Evolutionary conservation across 2,113 vertebrate genomes (phyloP), one percentile per base, ranked within the genome.

Genomic region (Excalfactoria chinensis): DNA sequence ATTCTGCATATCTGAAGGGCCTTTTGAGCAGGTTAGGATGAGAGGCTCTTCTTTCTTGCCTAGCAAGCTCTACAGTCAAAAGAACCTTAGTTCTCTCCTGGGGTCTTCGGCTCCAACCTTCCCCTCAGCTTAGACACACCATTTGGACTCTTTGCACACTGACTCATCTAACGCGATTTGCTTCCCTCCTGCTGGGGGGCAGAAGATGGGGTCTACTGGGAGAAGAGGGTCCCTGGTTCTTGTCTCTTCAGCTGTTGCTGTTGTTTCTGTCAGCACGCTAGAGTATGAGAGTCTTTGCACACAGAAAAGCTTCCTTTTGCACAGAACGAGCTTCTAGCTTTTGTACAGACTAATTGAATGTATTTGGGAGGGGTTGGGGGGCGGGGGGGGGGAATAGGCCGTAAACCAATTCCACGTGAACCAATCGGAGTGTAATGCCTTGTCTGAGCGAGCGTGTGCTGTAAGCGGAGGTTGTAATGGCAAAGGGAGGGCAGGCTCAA

Each of bases 281-380:
- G 22, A 89, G 95, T 93, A 86, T 51, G 91, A 66, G 53, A 95
- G 95, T 84, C 96, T 97, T 97, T 96, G 97, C 97, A 96, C 97
- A 96, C 86, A 93, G 96, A 95, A 95, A 90, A 93, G 94, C 94
- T 97, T 97, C 96, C 95, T 96, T 97, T 98, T 98, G 98, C 97
- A 98, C 97, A 97, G 97, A 97, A 96, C 90, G 97, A 97, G 97
- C 96, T 80, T 95, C 46, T 87, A 97, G 97, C 96, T 97, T 97
- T 97, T 93, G 97, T 97, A 97, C 95, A 97, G 98, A 98, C 98
- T 88, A 96, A 97, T 30, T 98, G 98, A 98, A 98, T 98, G 98
- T 98, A 98, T 95, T 90, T 21, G 92, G 95, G 63, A 86, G 75
- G 66, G 88, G 68, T 13, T 13, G 41, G 13, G 41, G 41, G 41